Conservation (phyloP, 2,797 vertebrate genomes). For the Heliangelus exortis region DNA sequence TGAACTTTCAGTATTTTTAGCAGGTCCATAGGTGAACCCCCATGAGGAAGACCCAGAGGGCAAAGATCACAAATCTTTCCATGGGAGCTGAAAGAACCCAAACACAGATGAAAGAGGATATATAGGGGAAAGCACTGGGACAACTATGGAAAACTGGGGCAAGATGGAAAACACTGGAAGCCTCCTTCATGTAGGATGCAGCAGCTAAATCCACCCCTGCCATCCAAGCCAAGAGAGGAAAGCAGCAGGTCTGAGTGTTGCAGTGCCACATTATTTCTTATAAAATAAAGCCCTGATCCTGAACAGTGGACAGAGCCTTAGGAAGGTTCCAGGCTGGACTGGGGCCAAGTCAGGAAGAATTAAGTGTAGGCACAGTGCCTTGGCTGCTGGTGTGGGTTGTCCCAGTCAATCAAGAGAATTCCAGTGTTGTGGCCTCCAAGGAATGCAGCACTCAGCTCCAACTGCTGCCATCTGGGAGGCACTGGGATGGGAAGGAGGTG, state of each 20-base stretch:
- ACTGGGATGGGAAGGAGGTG: not conserved
- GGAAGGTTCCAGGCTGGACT: not conserved
- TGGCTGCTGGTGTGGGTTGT: not conserved
- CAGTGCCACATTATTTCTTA: not conserved
- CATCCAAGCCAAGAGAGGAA: not conserved
- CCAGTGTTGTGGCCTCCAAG: not conserved
- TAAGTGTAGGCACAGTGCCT: not conserved
- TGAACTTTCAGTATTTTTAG: fast-evolving
- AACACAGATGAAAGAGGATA: not conserved
- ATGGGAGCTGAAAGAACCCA: not conserved
- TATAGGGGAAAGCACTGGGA: not conserved
- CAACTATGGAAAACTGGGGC: too few species aligned
- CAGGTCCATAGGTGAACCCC: not conserved
- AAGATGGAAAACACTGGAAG: not conserved
- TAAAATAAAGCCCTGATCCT: not conserved
- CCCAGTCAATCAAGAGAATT: not conserved
- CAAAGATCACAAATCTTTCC: not conserved
- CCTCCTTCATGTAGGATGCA: not conserved
- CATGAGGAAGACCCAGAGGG: not conserved
- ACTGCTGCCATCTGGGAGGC: not conserved
- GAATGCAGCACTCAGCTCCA: not conserved
- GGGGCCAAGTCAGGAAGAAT: not conserved
- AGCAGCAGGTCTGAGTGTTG: not conserved
- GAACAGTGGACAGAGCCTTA: not conserved
- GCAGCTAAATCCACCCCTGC: not conserved